Base-by-base conservation (phyloP, 1,140 invertebrate genomes). In the Patella vulgata region DNA sequence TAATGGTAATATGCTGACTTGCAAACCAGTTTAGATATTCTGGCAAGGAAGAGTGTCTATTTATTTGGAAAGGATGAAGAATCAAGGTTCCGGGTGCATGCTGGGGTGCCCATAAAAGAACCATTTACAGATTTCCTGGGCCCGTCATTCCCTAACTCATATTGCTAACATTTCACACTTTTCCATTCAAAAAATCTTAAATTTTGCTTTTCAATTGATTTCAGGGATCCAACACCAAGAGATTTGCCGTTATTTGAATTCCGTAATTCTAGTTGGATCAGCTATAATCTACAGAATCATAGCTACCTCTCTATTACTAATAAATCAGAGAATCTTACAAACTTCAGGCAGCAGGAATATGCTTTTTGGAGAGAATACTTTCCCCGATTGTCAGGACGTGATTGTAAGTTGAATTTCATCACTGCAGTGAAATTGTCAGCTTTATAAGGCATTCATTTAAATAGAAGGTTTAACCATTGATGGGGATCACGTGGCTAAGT, bases 281-380 rank as follows among this genome's bases (percentile, higher is more conserved):
- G 72, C 23, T 76, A 75, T 56, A 71, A 77, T 55, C 17, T 67
- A 21, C 47, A 57, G n/a, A 79, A 79, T 44, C 75, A 74, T 44
- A 77, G 68, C 30, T 75, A 74, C 43, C 60, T 79, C 9, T 48
- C 63, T 40, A 77, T 79, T 11, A 61, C 50, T 12, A 76, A 79
- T 53, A 66, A 67, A 11, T 71, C 73, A 0, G 30, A 57, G 12
- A 74, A 75, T 33, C 39, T 58, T 11, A 70, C 56, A 4, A 76
- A 73, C 59, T 79, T 70, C 62, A 42, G 75, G 28, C 73, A 75
- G 63, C 43, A 59, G 12, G 53, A 74, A 21, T 77, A 57, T 57
- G 68, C 64, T 17, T 79, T 79, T 59, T 79, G 77, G 77, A 63
- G 55, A 27, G 63, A 73, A 17, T 77, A 73, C 31, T 79, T 71